Base-by-base conservation (phyloP, 2,888 invertebrate genomes). In the Noctua fimbriata region DNA sequence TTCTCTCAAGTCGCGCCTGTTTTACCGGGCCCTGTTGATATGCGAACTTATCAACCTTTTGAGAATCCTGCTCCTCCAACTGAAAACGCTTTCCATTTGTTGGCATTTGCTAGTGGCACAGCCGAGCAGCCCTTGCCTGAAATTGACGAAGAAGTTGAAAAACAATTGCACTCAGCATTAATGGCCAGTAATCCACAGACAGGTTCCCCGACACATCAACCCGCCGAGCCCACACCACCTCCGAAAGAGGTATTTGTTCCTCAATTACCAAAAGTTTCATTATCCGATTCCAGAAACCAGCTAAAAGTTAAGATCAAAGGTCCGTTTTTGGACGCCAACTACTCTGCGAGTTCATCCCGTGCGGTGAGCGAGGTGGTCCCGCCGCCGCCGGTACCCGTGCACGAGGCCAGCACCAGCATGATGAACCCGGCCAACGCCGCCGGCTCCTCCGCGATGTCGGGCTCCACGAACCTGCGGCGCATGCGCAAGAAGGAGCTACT, bases 221-320 rank as follows among this genome's bases (percentile, higher is more conserved):
- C 88, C 52, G 88, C 90, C 55, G 92, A 90, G 60, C 74, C 84
- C 24, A 88, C 81, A 41, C 94, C 93, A 55, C 92, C 93, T 32
- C 91, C 92, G 18, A 93, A 93, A 87, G 94, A 94, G 63, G 81
- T 89, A 2, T 92, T 90, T 86, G 90, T 81, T 66, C 94, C 96
- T 16, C 95, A 93, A 60, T 88, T 95, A 79, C 98, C 98, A 6
- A 98, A 98, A 92, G 98, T 98, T 1, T 98, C 98, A 2, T 95
- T 98, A 1, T 98, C 98, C 0, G 98, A 98, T 94, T 98, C 98
- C 0, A 97, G 98, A 52, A 98, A 98, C 94, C 99, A 99, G 92
- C 95, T 99, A 9, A 99, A 99, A 93, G 98, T 99, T 0, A 99
- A 99, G 95, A 99, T 99, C 84, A 99, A 99, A 93, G 99, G 99